Evolutionary conservation across 2,797 vertebrate species (phyloP).

Genomic region (Oryzias dopingdopingensis): DNA sequence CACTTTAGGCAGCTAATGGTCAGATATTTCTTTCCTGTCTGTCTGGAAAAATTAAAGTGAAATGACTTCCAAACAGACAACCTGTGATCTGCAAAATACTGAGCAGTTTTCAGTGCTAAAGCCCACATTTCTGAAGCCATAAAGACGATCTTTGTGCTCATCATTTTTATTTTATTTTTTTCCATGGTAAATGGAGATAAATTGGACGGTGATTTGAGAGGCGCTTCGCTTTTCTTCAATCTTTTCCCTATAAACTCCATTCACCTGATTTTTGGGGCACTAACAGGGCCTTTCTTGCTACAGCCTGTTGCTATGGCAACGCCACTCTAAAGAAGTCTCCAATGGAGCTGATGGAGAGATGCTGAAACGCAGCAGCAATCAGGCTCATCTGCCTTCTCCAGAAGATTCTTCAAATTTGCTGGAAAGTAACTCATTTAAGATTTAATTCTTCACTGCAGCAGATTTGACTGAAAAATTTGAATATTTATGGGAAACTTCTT

Average conservation of each 20-base stretch:
- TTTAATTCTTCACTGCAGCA: constrained; percentile 28
- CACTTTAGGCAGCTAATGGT: constrained; percentile 28
- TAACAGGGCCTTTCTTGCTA: constrained; percentile 29
- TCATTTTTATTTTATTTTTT: constrained; percentile 3
- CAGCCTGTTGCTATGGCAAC: constrained; percentile 71
- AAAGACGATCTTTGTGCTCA: constrained; percentile 15
- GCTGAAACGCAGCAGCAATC: constrained; percentile 59
- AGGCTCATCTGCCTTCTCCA: constrained; percentile 45
- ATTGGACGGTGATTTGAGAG: constrained; percentile 12
- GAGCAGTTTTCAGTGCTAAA: constrained; percentile 13
- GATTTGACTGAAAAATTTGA: constrained; percentile 20
- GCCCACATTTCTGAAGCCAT: constrained; percentile 14
- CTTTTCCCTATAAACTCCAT: constrained; percentile 51
- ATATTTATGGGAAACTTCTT: constrained; percentile 39
- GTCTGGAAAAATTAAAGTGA: constrained; percentile 17
- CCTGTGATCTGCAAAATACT: constrained; percentile 21
- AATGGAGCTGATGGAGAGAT: constrained; percentile 19
- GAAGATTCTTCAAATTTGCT: constrained; percentile 42
- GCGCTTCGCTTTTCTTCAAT: constrained; percentile 9
- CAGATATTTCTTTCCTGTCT: constrained; percentile 23
- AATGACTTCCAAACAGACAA: constrained; percentile 15
- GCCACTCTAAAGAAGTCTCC: constrained; percentile 21
- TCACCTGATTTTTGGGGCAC: constrained; percentile 49
- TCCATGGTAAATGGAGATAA: constrained; percentile 10
- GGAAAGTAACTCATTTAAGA: constrained; percentile 32